Base-by-base conservation (phyloP, 2,888 invertebrate species). In the Meta bourneti region DNA sequence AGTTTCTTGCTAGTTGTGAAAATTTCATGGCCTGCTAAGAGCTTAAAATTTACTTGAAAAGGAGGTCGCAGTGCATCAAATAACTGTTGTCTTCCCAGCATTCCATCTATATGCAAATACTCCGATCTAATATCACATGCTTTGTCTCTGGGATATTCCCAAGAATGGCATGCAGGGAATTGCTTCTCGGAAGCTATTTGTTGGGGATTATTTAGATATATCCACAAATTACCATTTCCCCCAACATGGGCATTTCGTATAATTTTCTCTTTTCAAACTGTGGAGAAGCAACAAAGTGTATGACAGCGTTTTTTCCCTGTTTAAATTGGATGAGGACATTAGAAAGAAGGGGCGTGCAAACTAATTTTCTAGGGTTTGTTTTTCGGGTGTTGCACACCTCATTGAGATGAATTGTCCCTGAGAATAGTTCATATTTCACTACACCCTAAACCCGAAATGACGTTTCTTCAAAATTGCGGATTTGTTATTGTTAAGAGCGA, bases 91-190 rank as follows among this genome's bases (percentile, higher is more conserved):
- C 82, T 51, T 54, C 77, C 20, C 20, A n/a, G 51, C 78, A 52
- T 89, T 89, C 89, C 75, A 89, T 89, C 89, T 89, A 89, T 89
- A 89, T 89, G 89, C 89, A 89, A 89, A 89, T 89, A 82, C 75
- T 75, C 70, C 19, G 34, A 87, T 71, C 81, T 75, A 54, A 72
- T 75, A 82, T 79, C 87, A 52, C 71, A 72, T 34, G 87, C 87
- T 79, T 86, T 86, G 72, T 87, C 79, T 87, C 87, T 61, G 11
- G 19, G 78, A 48, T 79, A 49, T 61, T 16, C 34, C 54, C 71
- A 52, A 34, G 87, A 79, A 79, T 87, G 79, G 79, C 54, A 72
- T 79, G 72, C 16, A 20, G 54, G 48, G 79, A 80, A 78, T 78
- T 87, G 79, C 52, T 71, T 72, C 72, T 11, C 48, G 79, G 87